Conservation (phyloP, 2,888 invertebrate genomes). For the Drosophila mercatorum region DNA sequence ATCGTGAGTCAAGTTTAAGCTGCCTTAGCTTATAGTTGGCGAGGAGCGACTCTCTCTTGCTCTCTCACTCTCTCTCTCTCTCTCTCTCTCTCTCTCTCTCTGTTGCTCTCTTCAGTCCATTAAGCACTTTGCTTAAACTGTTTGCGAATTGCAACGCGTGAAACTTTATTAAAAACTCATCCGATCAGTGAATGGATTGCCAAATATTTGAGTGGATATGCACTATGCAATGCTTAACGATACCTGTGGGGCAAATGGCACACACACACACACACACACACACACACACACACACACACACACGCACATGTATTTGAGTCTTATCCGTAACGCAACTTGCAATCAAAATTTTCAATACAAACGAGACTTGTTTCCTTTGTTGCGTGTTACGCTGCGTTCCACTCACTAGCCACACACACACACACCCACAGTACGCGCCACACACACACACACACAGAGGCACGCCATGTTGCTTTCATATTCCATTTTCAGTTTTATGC, state of each 20-base stretch:
- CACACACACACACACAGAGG: conserved; percentile 82
- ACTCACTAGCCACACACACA: conserved; percentile 14
- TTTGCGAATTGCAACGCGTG: conserved; percentile 8
- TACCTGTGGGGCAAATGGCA: conserved; percentile 25
- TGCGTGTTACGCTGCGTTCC: conserved; percentile 44
- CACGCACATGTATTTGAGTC: conserved; percentile 14
- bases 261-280: not conserved
- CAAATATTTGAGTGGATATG: conserved; percentile 29
- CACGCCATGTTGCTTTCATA: conserved; percentile 84
- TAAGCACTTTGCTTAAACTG: conserved; percentile 5
- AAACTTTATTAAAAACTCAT: conserved; percentile 16
- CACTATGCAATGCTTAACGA: conserved; percentile 31
- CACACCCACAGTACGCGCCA: conserved; percentile 82
- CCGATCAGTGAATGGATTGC: conserved; percentile 26
- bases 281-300: not conserved
- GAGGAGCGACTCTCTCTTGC: not conserved
- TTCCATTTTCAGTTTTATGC: conserved; percentile 70
- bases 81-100: too few relatives aligned
- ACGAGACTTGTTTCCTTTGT: conserved; percentile 61
- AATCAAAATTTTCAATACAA: conserved; percentile 65
- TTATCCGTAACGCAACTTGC: conserved; percentile 48
- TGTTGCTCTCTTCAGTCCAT: not conserved
- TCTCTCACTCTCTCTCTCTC: too few relatives aligned
- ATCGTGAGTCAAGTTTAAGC: too few relatives aligned
- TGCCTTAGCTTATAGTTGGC: not conserved